Percentiles rank a stretch among this genome's conserved stretches.
phyloP scores from a whole-genome alignment of 2,888 invertebrate species.

The Andrena marginata region DNA sequence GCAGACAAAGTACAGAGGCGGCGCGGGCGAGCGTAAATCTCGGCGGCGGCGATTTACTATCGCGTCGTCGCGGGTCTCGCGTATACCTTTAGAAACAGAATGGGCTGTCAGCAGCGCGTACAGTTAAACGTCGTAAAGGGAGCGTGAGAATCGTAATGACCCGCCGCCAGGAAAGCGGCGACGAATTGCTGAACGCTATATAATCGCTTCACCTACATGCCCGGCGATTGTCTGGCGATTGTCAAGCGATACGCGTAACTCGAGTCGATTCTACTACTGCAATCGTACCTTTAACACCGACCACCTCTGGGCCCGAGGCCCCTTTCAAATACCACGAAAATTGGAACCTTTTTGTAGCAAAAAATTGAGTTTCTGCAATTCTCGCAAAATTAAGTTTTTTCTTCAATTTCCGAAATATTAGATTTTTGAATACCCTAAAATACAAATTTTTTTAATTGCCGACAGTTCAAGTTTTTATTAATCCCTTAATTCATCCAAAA shows the following conservation, averaged over 20 bases:
- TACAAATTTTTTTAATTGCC: too few species aligned
- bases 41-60: conserved; percentile 21
- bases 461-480: too few species aligned
- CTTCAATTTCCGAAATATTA: too few species aligned
- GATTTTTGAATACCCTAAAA: too few species aligned
- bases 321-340: not conserved
- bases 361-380: too few species aligned
- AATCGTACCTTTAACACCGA: not conserved
- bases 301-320: not conserved
- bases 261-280: conserved; percentile 3
- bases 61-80: conserved; percentile 2
- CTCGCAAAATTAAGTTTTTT: too few species aligned
- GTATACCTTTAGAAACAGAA: conserved; percentile 5
- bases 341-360: too few species aligned
- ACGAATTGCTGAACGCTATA: conserved; percentile 25
- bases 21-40: conserved; percentile 5
- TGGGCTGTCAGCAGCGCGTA: conserved; percentile 25
- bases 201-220: conserved; percentile 16
- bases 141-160: conserved; percentile 79
- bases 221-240: conserved; percentile 9
- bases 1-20: conserved; percentile 2
- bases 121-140: conserved; percentile 70
- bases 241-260: conserved; percentile 21
- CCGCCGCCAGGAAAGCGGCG: conserved; percentile 56
- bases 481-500: too few species aligned